phyloP scores from a whole-genome alignment of 2,113 vertebrate species.

The Ancistrus triradiatus region DNA sequence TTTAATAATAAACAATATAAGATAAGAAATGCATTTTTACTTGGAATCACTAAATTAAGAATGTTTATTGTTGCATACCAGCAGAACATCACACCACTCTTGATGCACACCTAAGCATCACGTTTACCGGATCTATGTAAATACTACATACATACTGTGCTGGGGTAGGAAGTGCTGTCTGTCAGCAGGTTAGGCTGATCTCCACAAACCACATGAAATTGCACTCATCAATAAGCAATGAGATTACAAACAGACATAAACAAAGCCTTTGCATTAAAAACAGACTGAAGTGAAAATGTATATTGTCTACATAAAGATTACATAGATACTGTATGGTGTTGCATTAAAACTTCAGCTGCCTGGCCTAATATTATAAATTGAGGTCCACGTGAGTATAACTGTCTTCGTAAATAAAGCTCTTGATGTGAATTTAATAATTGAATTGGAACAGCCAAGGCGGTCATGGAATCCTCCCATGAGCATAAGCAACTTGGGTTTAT shows the following conservation, averaged over 20 bases:
- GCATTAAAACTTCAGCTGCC: too few species aligned
- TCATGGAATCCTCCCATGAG: constrained; percentile 39
- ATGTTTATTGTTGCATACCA: not conserved
- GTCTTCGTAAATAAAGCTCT: too few species aligned
- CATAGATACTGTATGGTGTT: too few species aligned
- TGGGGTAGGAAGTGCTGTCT: constrained; percentile 55
- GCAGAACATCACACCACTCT: too few species aligned
- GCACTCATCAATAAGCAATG: constrained; percentile 65
- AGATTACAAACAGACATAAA: constrained; percentile 56
- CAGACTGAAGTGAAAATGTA: too few species aligned
- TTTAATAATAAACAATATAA: constrained; percentile 3
- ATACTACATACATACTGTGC: constrained; percentile 42
- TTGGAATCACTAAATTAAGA: constrained; percentile 14
- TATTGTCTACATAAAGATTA: too few species aligned
- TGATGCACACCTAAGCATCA: constrained; percentile 44
- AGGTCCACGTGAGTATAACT: too few species aligned
- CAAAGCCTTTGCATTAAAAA: constrained; percentile 27
- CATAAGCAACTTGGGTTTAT: constrained; percentile 47
- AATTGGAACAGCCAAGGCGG: constrained; percentile 38
- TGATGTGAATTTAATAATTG: constrained; percentile 39
- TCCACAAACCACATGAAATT: constrained; percentile 60
- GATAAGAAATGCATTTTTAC: constrained; percentile 11
- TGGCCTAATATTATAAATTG: too few species aligned
- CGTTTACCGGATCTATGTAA: constrained; percentile 39
- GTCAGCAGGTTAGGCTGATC: constrained; percentile 56